These are phyloP conservation scores for Lasioglossum lativentre DNA, from an alignment of 2,888 invertebrate species.

Conservation along the genomic window DNA sequence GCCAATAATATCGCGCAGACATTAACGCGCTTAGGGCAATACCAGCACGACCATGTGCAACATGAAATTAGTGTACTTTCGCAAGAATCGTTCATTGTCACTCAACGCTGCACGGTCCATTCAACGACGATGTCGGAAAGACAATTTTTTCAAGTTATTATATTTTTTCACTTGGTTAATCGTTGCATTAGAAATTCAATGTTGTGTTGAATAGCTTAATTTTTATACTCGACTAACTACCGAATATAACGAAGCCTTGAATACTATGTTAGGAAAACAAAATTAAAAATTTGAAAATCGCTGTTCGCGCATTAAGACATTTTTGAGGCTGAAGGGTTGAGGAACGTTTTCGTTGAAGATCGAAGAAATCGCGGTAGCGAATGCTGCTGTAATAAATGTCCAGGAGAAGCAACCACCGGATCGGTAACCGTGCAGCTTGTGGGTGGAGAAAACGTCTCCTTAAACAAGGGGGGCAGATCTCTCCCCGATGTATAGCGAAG, in stretches of 20 bases:
- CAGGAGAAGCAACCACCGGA: conserved; percentile 64
- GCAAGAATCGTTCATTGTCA: not conserved
- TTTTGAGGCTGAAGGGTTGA: not conserved
- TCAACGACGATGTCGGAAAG: not conserved
- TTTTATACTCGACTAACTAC: too few relatives aligned
- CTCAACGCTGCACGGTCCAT: not conserved
- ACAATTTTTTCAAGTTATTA: too few relatives aligned
- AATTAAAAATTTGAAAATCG: not conserved
- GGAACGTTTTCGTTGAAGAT: not conserved
- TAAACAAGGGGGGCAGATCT: conserved; percentile 61
- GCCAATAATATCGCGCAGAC: not conserved
- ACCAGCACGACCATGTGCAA: not conserved
- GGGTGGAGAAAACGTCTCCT: conserved; percentile 55
- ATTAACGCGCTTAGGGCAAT: not conserved
- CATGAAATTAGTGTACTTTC: not conserved
- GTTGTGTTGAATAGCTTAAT: too few relatives aligned
- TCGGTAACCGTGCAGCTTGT: conserved; percentile 38
- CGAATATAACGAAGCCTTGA: too few relatives aligned
- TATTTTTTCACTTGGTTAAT: too few relatives aligned
- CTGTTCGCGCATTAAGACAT: not conserved
- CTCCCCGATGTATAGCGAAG: conserved; percentile 63
- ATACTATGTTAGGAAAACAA: not conserved
- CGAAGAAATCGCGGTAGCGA: conserved; percentile 49
- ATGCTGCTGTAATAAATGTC: conserved; percentile 79
- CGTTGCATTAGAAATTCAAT: too few relatives aligned